Evolutionary conservation across 2,888 invertebrate species (phyloP).

Genomic region (Auanema sp.): DNA sequence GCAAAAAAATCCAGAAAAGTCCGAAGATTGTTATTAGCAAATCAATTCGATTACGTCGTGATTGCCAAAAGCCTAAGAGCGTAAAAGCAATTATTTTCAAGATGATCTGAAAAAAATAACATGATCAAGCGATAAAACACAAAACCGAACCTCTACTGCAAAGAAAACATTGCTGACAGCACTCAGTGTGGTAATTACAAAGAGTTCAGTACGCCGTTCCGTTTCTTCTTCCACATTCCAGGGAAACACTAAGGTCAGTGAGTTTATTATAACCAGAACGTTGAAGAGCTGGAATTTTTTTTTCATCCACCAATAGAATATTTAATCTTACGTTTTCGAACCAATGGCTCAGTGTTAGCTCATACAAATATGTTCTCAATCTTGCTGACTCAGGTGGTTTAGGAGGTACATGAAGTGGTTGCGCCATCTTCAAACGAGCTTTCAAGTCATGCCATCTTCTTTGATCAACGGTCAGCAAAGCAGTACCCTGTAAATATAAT

Average conservation of each 20-base stretch:
- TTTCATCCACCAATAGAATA: neutral
- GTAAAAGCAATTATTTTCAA: constrained; percentile 98
- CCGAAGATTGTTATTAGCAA: constrained; percentile 86
- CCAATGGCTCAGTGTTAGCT: constrained; percentile 91
- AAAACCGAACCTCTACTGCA: constrained; percentile 76
- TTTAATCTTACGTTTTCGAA: constrained; percentile 74
- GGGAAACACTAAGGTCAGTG: constrained; percentile 75
- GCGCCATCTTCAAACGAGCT: constrained; percentile 96
- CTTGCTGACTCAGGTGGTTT: constrained; percentile 74
- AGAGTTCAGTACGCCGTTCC: constrained; percentile 70
- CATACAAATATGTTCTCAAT: constrained; percentile 90
- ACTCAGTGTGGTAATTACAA: constrained; percentile 79
- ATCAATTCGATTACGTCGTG: constrained; percentile 93
- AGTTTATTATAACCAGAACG: constrained; percentile 88
- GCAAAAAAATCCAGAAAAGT: constrained; percentile 93
- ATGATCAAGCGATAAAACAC: neutral
- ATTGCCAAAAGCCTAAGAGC: constrained; percentile 96
- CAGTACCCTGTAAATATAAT: constrained; percentile 77
- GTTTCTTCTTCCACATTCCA: constrained; percentile 72
- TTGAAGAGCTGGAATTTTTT: constrained; percentile 80
- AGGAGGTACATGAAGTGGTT: constrained; percentile 94
- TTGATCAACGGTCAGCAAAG: constrained; percentile 95
- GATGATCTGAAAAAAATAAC: constrained; percentile 71
- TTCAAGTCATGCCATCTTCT: constrained; percentile 98
- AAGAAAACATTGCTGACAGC: constrained; percentile 88